Base-by-base conservation (phyloP, 1,140 invertebrate species). In the Chlorops oryzae region DNA sequence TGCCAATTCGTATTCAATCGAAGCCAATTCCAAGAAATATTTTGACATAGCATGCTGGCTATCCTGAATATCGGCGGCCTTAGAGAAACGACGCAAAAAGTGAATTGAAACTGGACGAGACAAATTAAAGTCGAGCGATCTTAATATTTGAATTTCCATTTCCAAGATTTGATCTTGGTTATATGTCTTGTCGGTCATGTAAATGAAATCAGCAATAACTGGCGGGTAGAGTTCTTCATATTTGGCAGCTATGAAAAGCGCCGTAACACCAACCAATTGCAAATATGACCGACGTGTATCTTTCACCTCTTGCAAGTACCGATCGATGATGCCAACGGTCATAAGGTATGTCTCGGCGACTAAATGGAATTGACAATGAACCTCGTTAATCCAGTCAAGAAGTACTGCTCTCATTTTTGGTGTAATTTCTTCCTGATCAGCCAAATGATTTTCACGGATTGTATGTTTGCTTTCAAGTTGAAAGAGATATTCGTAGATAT, bases 181-280 rank as follows among this genome's bases (percentile, higher is more conserved):
- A 64, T 92, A 97, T 0, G 91, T 84, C 70, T 92, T 84, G 72
- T 95, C 93, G 15, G 92, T 90, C 35, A 97, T 90, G 62, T 88
- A 95, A 6, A 92, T 85, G 77, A 95, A 97, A 72, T 98, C 94
- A 2, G 74, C 75, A 23, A 96, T 80, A 47, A 91, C 87, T 3
- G 94, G 92, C 5, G 87, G 80, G 61, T 88, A 92, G 64, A 96
- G 89, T 76, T 98, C 96, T 75, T 98, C 95, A 64, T 94, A 98
- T 72, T 98, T 98, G 57, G 86, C 84, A 10, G 95, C 92, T 50
- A 98, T 84, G 57, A 93, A 87, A 80, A 98, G 83, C 1, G 90
- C 85, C 3, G 92, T 85, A 1, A 93, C 85, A 1, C 95, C 96
- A 32, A 96, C 89, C 37, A 98, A 74, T 72, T 98, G 95, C 27